Base-by-base conservation (phyloP, 2,888 invertebrate species). In the Leptopilina drosophilae region DNA sequence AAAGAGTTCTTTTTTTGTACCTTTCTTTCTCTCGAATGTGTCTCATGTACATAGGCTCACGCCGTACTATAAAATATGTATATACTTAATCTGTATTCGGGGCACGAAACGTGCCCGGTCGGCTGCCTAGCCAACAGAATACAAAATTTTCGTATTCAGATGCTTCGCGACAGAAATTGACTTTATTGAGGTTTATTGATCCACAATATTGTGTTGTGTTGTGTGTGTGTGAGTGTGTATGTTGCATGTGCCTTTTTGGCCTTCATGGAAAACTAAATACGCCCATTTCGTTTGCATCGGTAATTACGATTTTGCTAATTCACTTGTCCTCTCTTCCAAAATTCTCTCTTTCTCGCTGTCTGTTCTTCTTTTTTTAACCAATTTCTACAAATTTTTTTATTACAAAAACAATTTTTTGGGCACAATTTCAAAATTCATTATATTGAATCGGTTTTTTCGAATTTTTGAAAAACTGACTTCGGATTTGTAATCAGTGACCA, bases 101-200 rank as follows among this genome's bases (percentile, higher is more conserved):
- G 85, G 84, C 90, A 90, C 90, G 91, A 87, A 85, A 86, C 85
- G 87, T 86, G 88, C 88, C 87, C 87, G 85, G 87, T 85, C 88
- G 86, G 85, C 87, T 84, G 87, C 87, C 88, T 88, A 88, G 86
- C 87, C 87, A 84, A 77, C 86, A 85, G 91, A 91, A 91, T 91
- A 91, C 90, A 91, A 90, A 91, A 91, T 91, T 91, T 87, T 85
- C 87, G 90, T 89, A 91, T 91, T 91, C 91, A 91, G 90, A 91
- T 91, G 90, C 88, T 87, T 86, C 86, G 86, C 90, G 89, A 91
- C 90, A 90, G 90, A 91, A 91, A 91, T 91, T 91, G 90, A 91
- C 91, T 91, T 91, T 91, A 91, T 91, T 91, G 91, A 90, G 90
- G 90, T 90, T 90, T 91, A 91, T 91, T 89, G 91, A 91, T 91